Percentiles rank a stretch among this genome's conserved stretches.
Conservation (phyloP, 1,140 invertebrate species). For the Armadillidium nasatum region DNA sequence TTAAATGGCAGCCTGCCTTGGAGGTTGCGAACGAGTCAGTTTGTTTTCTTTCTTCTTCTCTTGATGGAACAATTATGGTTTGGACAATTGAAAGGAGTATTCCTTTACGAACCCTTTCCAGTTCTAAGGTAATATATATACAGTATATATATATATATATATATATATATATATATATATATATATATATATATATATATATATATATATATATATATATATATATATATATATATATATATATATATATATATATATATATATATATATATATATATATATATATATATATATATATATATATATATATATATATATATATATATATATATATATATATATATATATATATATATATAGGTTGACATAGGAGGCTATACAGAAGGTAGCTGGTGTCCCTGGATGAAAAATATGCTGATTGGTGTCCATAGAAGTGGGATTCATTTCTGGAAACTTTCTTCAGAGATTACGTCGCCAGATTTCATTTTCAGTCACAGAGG, state of each 20-base stretch:
- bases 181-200: constrained; percentile 15
- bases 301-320: no score
- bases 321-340: no score
- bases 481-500: background rate
- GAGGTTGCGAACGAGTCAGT: background rate
- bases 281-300: no score
- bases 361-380: background rate
- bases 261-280: no score
- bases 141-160: constrained; percentile 12
- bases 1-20: background rate
- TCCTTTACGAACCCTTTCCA: background rate
- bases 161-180: constrained; percentile 15
- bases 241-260: no score
- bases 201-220: constrained; percentile 15
- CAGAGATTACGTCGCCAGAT: background rate
- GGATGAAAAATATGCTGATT: background rate
- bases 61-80: background rate
- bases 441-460: background rate
- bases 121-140: background rate
- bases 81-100: background rate
- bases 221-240: background rate
- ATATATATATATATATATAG: background rate
- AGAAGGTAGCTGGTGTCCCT: background rate
- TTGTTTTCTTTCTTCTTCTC: background rate
- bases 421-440: background rate